phyloP scores from a whole-genome alignment of 2,113 vertebrate species.

The Sceloporus tristichus region DNA sequence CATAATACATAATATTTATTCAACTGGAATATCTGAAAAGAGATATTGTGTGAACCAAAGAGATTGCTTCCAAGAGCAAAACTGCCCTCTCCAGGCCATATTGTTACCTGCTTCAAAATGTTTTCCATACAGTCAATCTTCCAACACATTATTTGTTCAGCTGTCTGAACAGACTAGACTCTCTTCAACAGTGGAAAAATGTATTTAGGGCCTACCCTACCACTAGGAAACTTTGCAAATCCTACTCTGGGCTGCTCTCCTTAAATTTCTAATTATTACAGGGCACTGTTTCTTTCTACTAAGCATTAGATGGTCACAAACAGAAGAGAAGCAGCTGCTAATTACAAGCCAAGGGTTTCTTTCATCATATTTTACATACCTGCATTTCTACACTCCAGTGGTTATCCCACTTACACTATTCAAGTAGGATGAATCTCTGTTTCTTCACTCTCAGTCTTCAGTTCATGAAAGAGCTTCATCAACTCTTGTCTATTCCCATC shows the following conservation, averaged over 20 bases:
- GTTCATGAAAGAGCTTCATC: not conserved
- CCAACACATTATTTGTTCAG: constrained; percentile 4
- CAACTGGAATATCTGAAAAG: not conserved
- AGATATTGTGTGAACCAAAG: constrained; percentile 3
- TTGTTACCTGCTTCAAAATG: not conserved
- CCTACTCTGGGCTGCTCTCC: not conserved
- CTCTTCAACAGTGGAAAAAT: not conserved
- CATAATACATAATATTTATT: constrained; percentile 5
- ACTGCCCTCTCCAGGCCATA: not conserved
- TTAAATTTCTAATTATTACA: not conserved
- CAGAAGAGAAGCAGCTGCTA: not conserved
- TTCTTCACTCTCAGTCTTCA: not conserved
- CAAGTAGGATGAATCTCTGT: not conserved
- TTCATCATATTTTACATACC: not conserved
- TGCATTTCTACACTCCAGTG: not conserved
- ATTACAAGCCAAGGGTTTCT: not conserved
- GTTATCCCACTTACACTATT: not conserved
- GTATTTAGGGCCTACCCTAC: not conserved
- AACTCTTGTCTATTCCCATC: not conserved
- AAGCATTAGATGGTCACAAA: not conserved
- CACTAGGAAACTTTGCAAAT: not conserved
- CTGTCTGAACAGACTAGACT: not conserved
- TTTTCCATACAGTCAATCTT: constrained; percentile 1
- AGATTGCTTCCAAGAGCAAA: not conserved
- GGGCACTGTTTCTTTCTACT: not conserved